phyloP scores from a whole-genome alignment of 2,797 vertebrate species.

The Lycodopsis pacificus region DNA sequence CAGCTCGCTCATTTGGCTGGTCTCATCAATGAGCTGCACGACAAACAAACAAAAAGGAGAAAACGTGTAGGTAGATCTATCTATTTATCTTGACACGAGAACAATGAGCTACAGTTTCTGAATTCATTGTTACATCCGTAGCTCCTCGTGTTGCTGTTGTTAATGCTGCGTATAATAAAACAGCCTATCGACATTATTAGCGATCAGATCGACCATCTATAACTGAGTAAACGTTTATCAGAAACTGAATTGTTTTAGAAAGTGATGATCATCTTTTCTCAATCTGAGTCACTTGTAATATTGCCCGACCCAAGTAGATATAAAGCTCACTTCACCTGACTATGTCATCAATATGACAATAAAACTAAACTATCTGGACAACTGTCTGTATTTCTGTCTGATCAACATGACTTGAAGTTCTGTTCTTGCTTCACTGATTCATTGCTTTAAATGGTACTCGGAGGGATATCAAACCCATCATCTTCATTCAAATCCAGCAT shows the following conservation, averaged over 20 bases:
- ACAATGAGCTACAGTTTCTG: not conserved
- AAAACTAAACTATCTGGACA: not conserved
- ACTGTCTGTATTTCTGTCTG: not conserved
- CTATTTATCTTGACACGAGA: not conserved
- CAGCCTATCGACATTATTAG: too few species aligned
- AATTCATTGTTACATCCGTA: not conserved
- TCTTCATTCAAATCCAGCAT: not conserved
- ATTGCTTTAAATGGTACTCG: not conserved
- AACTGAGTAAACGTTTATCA: too few species aligned
- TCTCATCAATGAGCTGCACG: conserved; percentile 94
- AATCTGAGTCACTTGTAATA: not conserved
- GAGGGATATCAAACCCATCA: not conserved
- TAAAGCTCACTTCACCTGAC: not conserved
- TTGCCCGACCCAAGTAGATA: not conserved
- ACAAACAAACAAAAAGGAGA: conserved; percentile 6
- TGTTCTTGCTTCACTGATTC: conserved; percentile 1
- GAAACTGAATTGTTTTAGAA: not conserved
- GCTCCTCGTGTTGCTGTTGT: not conserved
- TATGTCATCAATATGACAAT: not conserved
- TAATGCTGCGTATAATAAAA: not conserved
- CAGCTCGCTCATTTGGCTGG: conserved; percentile 99
- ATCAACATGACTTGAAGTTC: not conserved
- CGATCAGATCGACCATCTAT: not conserved
- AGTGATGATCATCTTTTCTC: not conserved
- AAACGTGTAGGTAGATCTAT: not conserved